Percentiles rank a stretch among this genome's conserved stretches.
These are phyloP conservation scores for Regulus satrapa DNA, from an alignment of 2,113 vertebrate genomes.

Conservation along the genomic window DNA sequence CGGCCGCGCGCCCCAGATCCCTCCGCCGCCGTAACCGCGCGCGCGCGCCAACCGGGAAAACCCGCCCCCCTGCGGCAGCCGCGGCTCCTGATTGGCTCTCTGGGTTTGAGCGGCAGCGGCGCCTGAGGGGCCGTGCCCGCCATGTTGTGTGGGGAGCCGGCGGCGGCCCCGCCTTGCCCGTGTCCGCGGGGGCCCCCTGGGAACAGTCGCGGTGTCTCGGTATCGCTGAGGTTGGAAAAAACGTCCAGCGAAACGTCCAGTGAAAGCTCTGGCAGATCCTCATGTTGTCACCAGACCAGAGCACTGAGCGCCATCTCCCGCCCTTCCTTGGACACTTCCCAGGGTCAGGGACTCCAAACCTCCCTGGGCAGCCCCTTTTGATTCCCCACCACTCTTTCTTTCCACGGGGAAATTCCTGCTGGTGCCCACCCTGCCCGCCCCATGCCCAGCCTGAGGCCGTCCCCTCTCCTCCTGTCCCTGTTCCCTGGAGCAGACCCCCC, in stretches of 20 bases:
- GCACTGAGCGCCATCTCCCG: neutral
- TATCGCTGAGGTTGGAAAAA: rapidly evolving
- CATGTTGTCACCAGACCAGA: rapidly evolving
- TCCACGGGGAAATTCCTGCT: neutral
- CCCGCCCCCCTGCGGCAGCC: neutral
- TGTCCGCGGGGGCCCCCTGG: rapidly evolving
- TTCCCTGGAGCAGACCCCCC: neutral
- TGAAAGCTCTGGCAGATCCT: rapidly evolving
- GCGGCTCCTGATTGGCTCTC: neutral
- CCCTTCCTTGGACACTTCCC: neutral
- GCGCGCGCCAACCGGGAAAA: rapidly evolving
- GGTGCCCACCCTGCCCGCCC: rapidly evolving
- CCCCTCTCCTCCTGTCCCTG: neutral
- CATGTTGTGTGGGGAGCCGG: neutral
- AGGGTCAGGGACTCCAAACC: neutral
- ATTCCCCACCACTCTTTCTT: too few relatives aligned
- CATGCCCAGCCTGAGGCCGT: neutral
- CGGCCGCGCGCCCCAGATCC: neutral
- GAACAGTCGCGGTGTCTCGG: rapidly evolving
- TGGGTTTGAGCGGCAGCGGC: neutral
- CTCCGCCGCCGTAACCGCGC: rapidly evolving
- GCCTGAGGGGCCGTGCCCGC: neutral
- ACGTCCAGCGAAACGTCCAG: rapidly evolving
- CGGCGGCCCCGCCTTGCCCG: rapidly evolving
- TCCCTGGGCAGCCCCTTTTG: too few relatives aligned